Conservation (phyloP, 2,888 invertebrate species). For the Dione vanillae region DNA sequence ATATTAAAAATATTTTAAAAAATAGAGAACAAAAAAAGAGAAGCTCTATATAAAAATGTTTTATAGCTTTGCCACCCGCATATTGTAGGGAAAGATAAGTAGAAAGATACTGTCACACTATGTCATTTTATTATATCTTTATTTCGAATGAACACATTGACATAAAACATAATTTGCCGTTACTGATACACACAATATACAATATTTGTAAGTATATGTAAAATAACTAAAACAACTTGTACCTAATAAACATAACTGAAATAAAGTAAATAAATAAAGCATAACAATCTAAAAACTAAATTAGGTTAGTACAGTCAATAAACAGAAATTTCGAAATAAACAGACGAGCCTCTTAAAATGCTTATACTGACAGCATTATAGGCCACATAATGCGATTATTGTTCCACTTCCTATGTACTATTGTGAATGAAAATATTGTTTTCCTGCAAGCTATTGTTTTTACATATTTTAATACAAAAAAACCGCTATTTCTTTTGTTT, state of each 20-base stretch:
- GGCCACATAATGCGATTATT: conserved; percentile 28
- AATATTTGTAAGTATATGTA: too few relatives aligned
- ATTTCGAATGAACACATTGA: too few relatives aligned
- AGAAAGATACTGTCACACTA: not conserved
- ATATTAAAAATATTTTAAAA: not conserved
- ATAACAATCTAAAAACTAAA: not conserved
- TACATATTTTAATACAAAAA: conserved; percentile 9
- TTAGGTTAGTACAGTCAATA: not conserved
- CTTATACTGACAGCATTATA: conserved; percentile 9
- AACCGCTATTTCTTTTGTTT: conserved; percentile 21
- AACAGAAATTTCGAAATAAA: not conserved
- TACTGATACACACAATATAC: too few relatives aligned
- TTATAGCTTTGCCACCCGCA: not conserved
- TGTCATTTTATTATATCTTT: not conserved
- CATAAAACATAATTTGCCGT: too few relatives aligned
- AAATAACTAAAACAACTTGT: too few relatives aligned
- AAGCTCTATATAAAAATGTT: not conserved
- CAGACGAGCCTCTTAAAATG: not conserved
- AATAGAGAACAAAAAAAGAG: not conserved
- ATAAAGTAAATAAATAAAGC: not conserved
- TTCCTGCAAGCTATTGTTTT: conserved; percentile 42
- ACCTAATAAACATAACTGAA: too few relatives aligned
- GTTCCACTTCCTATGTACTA: conserved; percentile 42
- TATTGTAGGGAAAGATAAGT: not conserved
- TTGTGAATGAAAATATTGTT: conserved; percentile 51